These are phyloP conservation scores for Drosophila kurseongensis DNA, from an alignment of 1,140 invertebrate genomes.

Conservation along the genomic window DNA sequence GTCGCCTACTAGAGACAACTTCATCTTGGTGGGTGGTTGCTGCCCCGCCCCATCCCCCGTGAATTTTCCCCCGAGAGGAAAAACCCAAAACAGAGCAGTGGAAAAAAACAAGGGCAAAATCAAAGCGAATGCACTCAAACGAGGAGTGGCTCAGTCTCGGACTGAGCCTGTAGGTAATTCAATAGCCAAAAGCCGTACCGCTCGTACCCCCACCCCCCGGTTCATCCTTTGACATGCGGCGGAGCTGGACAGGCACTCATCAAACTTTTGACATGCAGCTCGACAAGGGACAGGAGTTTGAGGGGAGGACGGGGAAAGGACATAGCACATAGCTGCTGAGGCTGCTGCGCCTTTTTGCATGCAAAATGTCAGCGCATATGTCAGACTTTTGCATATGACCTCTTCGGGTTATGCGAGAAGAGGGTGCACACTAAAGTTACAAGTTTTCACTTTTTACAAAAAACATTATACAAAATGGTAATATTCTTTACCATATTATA, in stretches of 20 bases:
- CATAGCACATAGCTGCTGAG: constrained; percentile 47
- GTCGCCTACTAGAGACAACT: constrained; percentile 59
- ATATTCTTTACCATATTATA: too few species aligned
- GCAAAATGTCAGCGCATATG: constrained; percentile 83
- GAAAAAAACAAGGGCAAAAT: constrained; percentile 51
- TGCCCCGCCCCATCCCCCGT: neutral
- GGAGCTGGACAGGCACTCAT: constrained; percentile 74
- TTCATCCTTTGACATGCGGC: constrained; percentile 70
- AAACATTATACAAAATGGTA: neutral
- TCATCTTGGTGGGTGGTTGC: constrained; percentile 56
- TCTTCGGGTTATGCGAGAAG: constrained; percentile 25
- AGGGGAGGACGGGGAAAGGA: constrained; percentile 16
- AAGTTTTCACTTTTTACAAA: neutral
- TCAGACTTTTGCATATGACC: constrained; percentile 78
- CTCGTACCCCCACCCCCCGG: constrained; percentile 11
- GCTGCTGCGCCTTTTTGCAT: constrained; percentile 78
- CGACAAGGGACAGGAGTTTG: constrained; percentile 30
- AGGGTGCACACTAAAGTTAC: constrained; percentile 13
- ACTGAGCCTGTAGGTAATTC: constrained; percentile 72
- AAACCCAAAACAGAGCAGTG: constrained; percentile 26
- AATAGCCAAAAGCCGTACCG: constrained; percentile 71
- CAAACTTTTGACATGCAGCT: constrained; percentile 78
- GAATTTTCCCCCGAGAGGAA: constrained; percentile 52
- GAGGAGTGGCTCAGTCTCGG: constrained; percentile 51
- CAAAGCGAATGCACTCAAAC: constrained; percentile 80